Conservation (phyloP, 2,113 vertebrate species). For the Myxocyprinus asiaticus region DNA sequence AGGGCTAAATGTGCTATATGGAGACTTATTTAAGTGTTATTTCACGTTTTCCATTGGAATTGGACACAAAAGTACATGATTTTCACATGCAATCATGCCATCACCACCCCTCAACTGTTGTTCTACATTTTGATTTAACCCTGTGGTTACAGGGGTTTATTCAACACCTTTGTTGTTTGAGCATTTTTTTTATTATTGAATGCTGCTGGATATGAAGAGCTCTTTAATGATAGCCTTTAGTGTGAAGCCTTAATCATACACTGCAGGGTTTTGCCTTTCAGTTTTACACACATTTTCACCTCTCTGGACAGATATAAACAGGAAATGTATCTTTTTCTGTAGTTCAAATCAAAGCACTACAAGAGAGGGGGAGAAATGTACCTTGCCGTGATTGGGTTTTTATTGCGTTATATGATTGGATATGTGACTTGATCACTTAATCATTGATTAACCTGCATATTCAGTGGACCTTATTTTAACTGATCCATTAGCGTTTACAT, state of each 20-base stretch:
- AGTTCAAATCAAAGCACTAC: neutral
- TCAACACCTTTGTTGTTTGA: neutral
- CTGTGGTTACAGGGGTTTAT: neutral
- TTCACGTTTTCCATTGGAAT: neutral
- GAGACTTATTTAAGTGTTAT: neutral
- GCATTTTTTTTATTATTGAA: neutral
- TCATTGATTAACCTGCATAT: slow-evolving; percentile 31
- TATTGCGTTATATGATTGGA: neutral
- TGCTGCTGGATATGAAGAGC: slow-evolving; percentile 24
- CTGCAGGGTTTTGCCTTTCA: slow-evolving; percentile 24
- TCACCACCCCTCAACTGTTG: neutral
- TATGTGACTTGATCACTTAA: neutral
- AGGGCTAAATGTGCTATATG: slow-evolving; percentile 14
- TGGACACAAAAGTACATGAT: neutral
- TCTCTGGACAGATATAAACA: neutral
- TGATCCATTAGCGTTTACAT: slow-evolving; percentile 12
- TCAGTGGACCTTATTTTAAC: slow-evolving; percentile 31
- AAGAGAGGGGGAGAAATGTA: neutral
- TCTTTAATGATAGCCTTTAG: neutral
- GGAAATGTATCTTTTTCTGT: too few relatives aligned
- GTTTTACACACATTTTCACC: slow-evolving; percentile 18
- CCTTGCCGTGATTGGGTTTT: neutral
- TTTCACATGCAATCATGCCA: neutral
- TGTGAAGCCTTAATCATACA: slow-evolving; percentile 51
- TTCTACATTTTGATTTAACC: neutral